A percentile compares a stretch with the other conserved stretches of the same genome.
These are phyloP conservation scores for Perca fluviatilis DNA, from an alignment of 2,113 vertebrate genomes.

Conservation along the genomic window DNA sequence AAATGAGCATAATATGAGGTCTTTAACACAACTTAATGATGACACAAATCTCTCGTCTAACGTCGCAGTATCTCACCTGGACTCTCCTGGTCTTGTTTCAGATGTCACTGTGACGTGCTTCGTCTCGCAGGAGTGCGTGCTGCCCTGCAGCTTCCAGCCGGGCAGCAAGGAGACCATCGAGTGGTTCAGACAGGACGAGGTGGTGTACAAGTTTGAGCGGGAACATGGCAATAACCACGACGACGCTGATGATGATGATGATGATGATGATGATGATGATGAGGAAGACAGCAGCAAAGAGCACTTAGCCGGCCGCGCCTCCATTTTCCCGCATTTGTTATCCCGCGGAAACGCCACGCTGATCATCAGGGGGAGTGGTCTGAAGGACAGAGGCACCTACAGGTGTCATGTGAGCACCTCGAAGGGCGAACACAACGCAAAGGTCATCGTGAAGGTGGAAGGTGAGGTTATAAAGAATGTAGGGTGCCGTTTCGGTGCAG, in stretches of 20 bases:
- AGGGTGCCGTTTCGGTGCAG: not conserved
- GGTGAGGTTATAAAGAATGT: constrained; percentile 72
- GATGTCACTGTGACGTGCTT: constrained; percentile 76
- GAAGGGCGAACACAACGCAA: constrained; percentile 9
- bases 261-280: rapidly evolving
- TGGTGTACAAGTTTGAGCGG: constrained; percentile 77
- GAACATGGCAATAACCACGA: not conserved
- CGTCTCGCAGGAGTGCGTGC: constrained; percentile 79
- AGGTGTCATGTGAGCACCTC: constrained; percentile 79
- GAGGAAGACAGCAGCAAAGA: not conserved
- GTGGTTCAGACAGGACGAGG: constrained; percentile 79
- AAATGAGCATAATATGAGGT: no score
- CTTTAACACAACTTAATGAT: no score
- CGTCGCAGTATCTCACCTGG: not conserved
- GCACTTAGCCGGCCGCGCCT: constrained; percentile 57
- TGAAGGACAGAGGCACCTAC: constrained; percentile 83
- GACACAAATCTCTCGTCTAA: no score
- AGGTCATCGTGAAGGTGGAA: constrained; percentile 76
- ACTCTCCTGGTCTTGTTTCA: constrained; percentile 50
- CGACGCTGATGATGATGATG: not conserved
- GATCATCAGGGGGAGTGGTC: constrained; percentile 62
- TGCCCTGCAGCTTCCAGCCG: constrained; percentile 85
- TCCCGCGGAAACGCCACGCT: constrained; percentile 85
- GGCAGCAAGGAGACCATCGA: constrained; percentile 71
- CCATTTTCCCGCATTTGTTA: constrained; percentile 61